Evolutionary conservation across 2,888 invertebrate species (phyloP), one percentile per base, ranked within the genome.

Genomic region (Cataglyphis rosenhaueri): DNA sequence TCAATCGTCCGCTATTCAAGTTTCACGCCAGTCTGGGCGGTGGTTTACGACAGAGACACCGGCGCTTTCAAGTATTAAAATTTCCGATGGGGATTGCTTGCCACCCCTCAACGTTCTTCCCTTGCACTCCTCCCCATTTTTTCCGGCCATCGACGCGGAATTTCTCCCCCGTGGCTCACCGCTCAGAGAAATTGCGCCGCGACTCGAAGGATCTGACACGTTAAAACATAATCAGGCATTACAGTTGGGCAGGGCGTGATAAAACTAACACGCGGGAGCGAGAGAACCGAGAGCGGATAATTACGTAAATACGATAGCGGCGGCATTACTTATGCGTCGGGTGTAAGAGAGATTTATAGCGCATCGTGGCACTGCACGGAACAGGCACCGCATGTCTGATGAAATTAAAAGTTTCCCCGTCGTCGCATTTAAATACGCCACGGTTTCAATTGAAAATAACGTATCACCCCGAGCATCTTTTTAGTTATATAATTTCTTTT

Each of bases 1-100:
- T 78, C 78, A 70, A 78, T 78, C 41, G 78, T 25, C 32, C 29
- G 70, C 57, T 44, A 78, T 78, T 78, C 78, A 70, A 78, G 70
- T 78, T 78, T 78, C 78, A 78, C 68, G 41, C 68, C n/a, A 41
- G 29, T 10, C 44, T 21, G 41, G 32, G 8, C 21, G 25, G 41
- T 78, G 59, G 21, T 78, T 78, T 78, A 70, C 70, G 44, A 8
- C 38, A 18, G 2, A 57, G 15, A 55, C n/a, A 29, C 21, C 59
- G 59, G 15, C 44, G 57, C 21, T 59, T 66, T 78, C 41, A 78
- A 78, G 32, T 78, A 78, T 78, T 78, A 68, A 78, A 78, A 78
- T 78, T 78, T 78, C 65, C 75, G 29, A 38, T n/a, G 48, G 75
- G 64, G 32, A 62, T 61, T 29, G 41, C 73, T 74, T 44, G 44